Percentiles rank a stretch among this genome's conserved stretches.
Conservation (phyloP, 2,797 vertebrate species). For the Periophthalmus magnuspinnatus region DNA sequence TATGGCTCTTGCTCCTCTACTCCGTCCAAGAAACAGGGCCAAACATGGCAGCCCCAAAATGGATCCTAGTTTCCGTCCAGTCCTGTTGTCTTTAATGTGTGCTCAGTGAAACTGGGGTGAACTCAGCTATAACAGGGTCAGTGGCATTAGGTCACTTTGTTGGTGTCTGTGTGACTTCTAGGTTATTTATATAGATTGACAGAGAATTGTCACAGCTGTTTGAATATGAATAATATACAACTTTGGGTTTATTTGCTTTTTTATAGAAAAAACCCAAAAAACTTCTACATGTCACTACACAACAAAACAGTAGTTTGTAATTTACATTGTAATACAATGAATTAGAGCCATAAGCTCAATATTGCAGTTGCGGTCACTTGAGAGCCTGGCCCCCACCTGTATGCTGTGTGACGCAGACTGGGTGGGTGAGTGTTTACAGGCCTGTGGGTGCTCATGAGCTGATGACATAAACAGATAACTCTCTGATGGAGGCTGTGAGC, state of each 20-base stretch:
- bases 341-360: too few relatives aligned
- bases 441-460: conserved; percentile 47
- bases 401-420: conserved; percentile 17
- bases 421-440: conserved; percentile 65
- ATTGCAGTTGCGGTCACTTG: too few relatives aligned
- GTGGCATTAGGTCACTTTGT: conserved; percentile 42
- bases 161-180: conserved; percentile 32
- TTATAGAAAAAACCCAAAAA: too few relatives aligned
- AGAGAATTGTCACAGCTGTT: conserved; percentile 10
- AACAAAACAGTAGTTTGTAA: too few relatives aligned
- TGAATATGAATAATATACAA: conserved; percentile 5
- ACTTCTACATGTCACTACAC: too few relatives aligned
- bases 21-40: conserved; percentile 67
- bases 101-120: conserved; percentile 51
- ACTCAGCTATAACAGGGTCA: conserved; percentile 58
- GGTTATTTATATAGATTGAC: conserved; percentile 40
- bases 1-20: conserved; percentile 69
- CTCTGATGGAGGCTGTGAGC: conserved; percentile 60
- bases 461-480: conserved; percentile 75
- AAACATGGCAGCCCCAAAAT: conserved; percentile 53
- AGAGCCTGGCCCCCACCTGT: background rate
- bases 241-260: too few relatives aligned
- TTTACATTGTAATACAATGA: too few relatives aligned
- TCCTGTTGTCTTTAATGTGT: conserved; percentile 55
- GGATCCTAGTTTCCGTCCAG: conserved; percentile 53